Conservation (phyloP, 2,888 invertebrate species). For the Caenorhabditis macrosperma region DNA sequence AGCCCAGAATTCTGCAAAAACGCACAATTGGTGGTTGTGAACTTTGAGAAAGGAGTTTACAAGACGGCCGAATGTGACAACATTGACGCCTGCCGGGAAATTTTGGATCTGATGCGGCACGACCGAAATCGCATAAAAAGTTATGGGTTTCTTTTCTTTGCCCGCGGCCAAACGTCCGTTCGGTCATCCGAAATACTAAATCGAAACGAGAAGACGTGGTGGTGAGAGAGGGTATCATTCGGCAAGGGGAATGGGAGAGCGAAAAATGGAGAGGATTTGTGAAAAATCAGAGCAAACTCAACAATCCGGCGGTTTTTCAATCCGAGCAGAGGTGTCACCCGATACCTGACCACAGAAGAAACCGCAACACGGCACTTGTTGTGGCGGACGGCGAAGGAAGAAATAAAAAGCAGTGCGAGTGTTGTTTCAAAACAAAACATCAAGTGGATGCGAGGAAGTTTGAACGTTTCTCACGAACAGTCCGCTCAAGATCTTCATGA, state of each 20-base stretch:
- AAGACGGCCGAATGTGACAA: background rate
- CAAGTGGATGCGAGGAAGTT: constrained; percentile 11
- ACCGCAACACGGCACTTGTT: constrained; percentile 35
- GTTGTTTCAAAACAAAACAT: constrained; percentile 42
- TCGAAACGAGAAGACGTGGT: background rate
- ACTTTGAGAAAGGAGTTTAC: background rate
- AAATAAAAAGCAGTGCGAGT: background rate
- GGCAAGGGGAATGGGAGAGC: background rate
- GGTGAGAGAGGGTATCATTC: too few relatives aligned
- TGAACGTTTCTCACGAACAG: background rate
- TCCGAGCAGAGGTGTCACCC: constrained; percentile 12
- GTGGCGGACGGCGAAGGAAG: background rate
- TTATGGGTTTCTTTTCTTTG: constrained; percentile 48
- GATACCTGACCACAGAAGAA: constrained; percentile 38
- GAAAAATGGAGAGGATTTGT: background rate
- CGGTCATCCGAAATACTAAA: background rate
- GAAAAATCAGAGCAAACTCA: background rate
- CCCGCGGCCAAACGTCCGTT: constrained; percentile 11
- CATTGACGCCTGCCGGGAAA: constrained; percentile 14
- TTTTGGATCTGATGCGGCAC: constrained; percentile 26
- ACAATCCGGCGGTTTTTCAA: background rate
- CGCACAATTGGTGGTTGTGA: constrained; percentile 1
- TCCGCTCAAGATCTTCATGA: too few relatives aligned
- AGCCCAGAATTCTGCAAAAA: constrained; percentile 62
- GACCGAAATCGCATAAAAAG: constrained; percentile 53